Evolutionary conservation across 1,140 invertebrate species (phyloP), one percentile per base, ranked within the genome.

Genomic region (Proales similis): DNA sequence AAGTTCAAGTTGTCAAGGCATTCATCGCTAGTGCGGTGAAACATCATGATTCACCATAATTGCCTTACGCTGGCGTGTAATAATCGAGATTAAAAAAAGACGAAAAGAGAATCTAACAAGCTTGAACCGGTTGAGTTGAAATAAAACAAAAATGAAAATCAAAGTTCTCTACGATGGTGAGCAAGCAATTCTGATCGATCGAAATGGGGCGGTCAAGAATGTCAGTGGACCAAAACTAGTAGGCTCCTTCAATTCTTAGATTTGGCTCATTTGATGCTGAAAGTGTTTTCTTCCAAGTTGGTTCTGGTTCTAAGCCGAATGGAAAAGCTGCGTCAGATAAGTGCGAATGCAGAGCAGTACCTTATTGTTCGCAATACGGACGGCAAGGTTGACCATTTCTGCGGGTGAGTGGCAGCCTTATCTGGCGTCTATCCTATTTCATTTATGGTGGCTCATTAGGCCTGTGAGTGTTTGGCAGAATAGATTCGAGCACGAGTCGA

Each of bases 91-190:
- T n/a, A n/a, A n/a, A n/a, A n/a, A n/a, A n/a, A n/a, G n/a, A n/a
- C n/a, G n/a, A n/a, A n/a, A n/a, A n/a, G n/a, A n/a, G n/a, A n/a
- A n/a, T n/a, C n/a, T n/a, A n/a, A n/a, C n/a, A n/a, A n/a, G n/a
- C n/a, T n/a, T n/a, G n/a, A n/a, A n/a, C n/a, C n/a, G n/a, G n/a
- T n/a, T n/a, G n/a, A n/a, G n/a, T n/a, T 60, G 29, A 60, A 33
- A 9, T 20, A 14, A 22, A 53, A 64, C 26, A 61, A 30, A 39
- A 33, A 73, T 73, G 71, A 70, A 70, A 48, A 72, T 69, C 51
- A 71, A 71, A 63, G 70, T 68, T 7, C 66, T 73, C 11, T 43
- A 65, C 42, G 70, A 73, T 43, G 70, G 71, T n/a, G 64, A 72
- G 61, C 67, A 72, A 51, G 71, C 70, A 36, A 65, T 72, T 3